Evolutionary conservation across 2,113 vertebrate genomes (phyloP).

Genomic region (Lophochroa leadbeateri): DNA sequence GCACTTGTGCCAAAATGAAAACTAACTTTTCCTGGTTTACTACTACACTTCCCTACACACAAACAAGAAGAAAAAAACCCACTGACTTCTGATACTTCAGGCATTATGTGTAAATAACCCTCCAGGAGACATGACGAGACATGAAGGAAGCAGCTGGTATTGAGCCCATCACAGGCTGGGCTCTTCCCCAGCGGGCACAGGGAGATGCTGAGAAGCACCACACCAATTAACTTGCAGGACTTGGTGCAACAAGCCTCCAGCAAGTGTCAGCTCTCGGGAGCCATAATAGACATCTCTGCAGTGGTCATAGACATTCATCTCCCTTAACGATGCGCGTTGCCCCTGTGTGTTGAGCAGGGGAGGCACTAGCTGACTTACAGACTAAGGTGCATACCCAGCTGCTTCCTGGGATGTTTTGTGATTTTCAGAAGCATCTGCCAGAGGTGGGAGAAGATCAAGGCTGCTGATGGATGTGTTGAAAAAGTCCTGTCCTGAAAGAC

Average conservation of each 20-base stretch:
- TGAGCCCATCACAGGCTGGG: not conserved
- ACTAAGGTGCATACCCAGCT: not conserved
- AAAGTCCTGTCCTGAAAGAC: not conserved
- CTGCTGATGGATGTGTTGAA: not conserved
- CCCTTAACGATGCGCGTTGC: fast-evolving
- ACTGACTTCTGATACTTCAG: not conserved
- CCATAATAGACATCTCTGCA: not conserved
- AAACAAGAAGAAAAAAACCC: not conserved
- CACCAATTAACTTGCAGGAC: not conserved
- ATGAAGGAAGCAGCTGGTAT: not conserved
- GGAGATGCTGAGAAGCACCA: not conserved
- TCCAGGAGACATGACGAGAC: not conserved
- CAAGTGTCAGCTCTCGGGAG: not conserved
- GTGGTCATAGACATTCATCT: not conserved
- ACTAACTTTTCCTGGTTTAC: not conserved
- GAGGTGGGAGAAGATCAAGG: not conserved
- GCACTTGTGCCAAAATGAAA: not conserved
- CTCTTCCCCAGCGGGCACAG: fast-evolving
- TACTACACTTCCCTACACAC: not conserved
- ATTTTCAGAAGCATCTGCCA: not conserved
- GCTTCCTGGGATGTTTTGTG: not conserved
- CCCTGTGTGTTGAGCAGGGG: not conserved
- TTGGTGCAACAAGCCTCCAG: not conserved
- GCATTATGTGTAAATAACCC: not conserved
- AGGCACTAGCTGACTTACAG: not conserved